Evolutionary conservation across 1,140 invertebrate genomes (phyloP).

Genomic region (Bicyclus anynana): DNA sequence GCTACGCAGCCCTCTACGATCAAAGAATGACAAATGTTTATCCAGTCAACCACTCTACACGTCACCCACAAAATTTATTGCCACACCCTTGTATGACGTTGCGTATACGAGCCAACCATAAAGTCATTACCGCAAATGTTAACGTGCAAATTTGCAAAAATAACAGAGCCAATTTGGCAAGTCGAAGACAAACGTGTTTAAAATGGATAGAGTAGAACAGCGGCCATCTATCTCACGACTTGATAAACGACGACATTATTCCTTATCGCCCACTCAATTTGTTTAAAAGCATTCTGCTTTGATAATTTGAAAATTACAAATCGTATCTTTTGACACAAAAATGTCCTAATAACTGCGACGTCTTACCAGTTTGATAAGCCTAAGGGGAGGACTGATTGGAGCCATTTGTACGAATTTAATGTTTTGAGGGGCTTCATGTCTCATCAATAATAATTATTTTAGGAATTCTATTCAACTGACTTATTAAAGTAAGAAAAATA

Average conservation of each 20-base stretch:
- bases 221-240: slow-evolving; percentile 70
- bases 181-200: slow-evolving; percentile 75
- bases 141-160: slow-evolving; percentile 54
- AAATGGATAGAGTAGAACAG: slow-evolving; percentile 73
- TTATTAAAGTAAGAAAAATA: no score
- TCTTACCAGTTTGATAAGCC: slow-evolving; percentile 55
- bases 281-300: slow-evolving; percentile 76
- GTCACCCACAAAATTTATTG: slow-evolving; percentile 26
- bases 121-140: slow-evolving; percentile 20
- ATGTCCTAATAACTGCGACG: slow-evolving; percentile 60
- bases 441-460: not conserved
- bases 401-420: slow-evolving; percentile 17
- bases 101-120: slow-evolving; percentile 13
- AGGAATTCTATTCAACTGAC: not conserved
- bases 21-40: slow-evolving; percentile 62
- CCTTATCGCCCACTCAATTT: slow-evolving; percentile 77
- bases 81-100: slow-evolving; percentile 13
- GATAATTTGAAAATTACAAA: slow-evolving; percentile 77
- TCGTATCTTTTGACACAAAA: slow-evolving; percentile 71
- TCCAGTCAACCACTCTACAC: slow-evolving; percentile 39
- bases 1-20: slow-evolving; percentile 31
- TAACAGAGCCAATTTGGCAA: slow-evolving; percentile 70
- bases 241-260: slow-evolving; percentile 77
- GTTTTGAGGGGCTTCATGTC: slow-evolving; percentile 3
- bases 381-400: slow-evolving; percentile 22